A percentile compares a stretch with the other conserved stretches of the same genome.
Evolutionary conservation across 2,797 vertebrate genomes (phyloP).

Genomic region (Danio albolineatus): DNA sequence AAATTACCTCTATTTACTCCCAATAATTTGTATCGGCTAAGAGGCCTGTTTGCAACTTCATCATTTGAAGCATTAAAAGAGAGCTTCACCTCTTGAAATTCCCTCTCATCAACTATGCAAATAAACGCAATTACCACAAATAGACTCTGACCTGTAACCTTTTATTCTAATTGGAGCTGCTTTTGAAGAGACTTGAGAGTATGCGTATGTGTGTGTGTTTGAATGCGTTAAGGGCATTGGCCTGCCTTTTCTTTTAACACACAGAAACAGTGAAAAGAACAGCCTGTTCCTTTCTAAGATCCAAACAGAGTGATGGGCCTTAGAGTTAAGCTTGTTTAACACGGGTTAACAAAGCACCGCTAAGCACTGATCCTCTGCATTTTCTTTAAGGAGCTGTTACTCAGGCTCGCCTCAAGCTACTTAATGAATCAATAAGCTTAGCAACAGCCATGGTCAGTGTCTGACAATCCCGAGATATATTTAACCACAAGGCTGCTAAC

Average conservation of each 20-base stretch:
- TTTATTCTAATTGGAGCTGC: slow-evolving; percentile 17
- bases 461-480: slow-evolving; percentile 39
- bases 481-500: slow-evolving; percentile 21
- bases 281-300: slow-evolving; percentile 28
- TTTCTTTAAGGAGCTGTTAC: slow-evolving; percentile 41
- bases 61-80: slow-evolving; percentile 63
- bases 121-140: slow-evolving; percentile 70
- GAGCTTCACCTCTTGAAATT: slow-evolving; percentile 69
- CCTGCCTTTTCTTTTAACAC: slow-evolving; percentile 12
- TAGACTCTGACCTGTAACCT: slow-evolving; percentile 63
- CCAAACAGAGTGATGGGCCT: slow-evolving; percentile 30
- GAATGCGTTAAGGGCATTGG: not conserved
- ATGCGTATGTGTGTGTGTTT: too few species aligned
- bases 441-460: slow-evolving; percentile 29
- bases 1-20: slow-evolving; percentile 63
- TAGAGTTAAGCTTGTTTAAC: slow-evolving; percentile 48
- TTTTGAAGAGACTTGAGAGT: slow-evolving; percentile 7
- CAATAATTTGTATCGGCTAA: slow-evolving; percentile 72
- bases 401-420: slow-evolving; percentile 45
- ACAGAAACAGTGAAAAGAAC: slow-evolving; percentile 18
- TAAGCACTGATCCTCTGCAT: slow-evolving; percentile 44
- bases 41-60: slow-evolving; percentile 66
- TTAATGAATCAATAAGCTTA: slow-evolving; percentile 43
- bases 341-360: slow-evolving; percentile 29
- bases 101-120: slow-evolving; percentile 68